Percentiles rank a stretch among this genome's conserved stretches.
phyloP scores from a whole-genome alignment of 2,888 invertebrate species.

The Brassicogethes aeneus region DNA sequence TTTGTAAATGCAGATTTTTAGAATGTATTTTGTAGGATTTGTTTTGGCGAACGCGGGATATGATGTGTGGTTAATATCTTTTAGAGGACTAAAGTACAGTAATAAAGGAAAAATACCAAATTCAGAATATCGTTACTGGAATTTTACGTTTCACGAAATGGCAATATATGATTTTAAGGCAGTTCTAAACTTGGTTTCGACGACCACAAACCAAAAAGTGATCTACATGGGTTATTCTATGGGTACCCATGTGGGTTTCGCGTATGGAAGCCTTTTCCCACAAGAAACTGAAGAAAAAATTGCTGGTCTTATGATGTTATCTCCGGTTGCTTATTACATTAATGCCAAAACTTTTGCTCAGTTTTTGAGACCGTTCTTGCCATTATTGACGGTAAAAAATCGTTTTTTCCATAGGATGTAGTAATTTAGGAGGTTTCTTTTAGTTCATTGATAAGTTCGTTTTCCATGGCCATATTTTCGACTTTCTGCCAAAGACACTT shows the following conservation, averaged over 20 bases:
- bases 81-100: conserved; percentile 14
- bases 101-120: conserved; percentile 5
- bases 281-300: conserved; percentile 8
- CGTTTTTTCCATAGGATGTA: no score
- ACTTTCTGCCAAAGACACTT: neutral
- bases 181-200: conserved; percentile 6
- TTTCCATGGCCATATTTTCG: neutral
- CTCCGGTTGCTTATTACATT: conserved; percentile 9
- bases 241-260: conserved; percentile 12
- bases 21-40: conserved; percentile 14
- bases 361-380: conserved; percentile 7
- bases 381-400: conserved; percentile 6
- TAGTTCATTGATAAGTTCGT: neutral
- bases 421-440: no score
- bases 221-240: conserved; percentile 15
- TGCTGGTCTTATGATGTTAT: conserved; percentile 9
- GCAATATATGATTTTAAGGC: conserved; percentile 12
- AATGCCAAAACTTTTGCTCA: conserved; percentile 6
- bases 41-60: conserved; percentile 11
- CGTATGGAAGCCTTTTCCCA: conserved; percentile 9
- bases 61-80: conserved; percentile 15
- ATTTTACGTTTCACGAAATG: conserved; percentile 17
- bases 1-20: no score
- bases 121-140: conserved; percentile 10
- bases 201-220: conserved; percentile 9